phyloP scores from a whole-genome alignment of 2,888 invertebrate species.

The Catotricha subobsoleta region DNA sequence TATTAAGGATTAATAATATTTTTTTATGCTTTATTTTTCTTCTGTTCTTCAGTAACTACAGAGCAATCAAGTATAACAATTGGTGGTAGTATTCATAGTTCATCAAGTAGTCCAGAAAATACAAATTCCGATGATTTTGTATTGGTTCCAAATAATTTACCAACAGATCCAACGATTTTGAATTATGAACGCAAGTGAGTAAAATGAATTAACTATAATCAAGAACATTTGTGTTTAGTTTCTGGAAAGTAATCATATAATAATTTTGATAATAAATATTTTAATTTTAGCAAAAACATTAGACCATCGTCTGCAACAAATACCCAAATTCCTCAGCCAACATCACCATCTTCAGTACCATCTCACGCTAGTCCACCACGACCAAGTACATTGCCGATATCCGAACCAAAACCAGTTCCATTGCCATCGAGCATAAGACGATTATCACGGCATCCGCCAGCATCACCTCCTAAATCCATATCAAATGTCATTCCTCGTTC shows the following conservation, averaged over 20 bases:
- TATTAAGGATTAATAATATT: neutral
- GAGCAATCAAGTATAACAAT: constrained; percentile 12
- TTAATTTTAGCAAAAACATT: neutral
- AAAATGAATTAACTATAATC: too few species aligned
- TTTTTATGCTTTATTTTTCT: neutral
- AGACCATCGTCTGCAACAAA: constrained; percentile 13
- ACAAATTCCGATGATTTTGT: constrained; percentile 53
- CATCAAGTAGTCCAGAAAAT: constrained; percentile 46
- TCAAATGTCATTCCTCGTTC: constrained; percentile 51
- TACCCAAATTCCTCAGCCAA: constrained; percentile 15
- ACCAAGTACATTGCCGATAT: constrained; percentile 48
- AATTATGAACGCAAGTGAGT: constrained; percentile 24
- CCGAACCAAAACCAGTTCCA: constrained; percentile 65
- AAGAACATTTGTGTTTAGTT: too few species aligned
- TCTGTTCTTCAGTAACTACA: neutral
- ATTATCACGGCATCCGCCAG: constrained; percentile 11
- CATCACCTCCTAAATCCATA: constrained; percentile 14
- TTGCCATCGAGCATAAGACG: constrained; percentile 12
- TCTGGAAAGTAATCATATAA: too few species aligned
- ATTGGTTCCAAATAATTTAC: constrained; percentile 51
- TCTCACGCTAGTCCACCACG: constrained; percentile 40
- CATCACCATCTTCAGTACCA: constrained; percentile 13
- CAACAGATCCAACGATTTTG: constrained; percentile 35
- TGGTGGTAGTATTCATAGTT: constrained; percentile 28
- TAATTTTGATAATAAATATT: neutral